Percentiles rank a stretch among this genome's conserved stretches.
Evolutionary conservation across 1,140 invertebrate genomes (phyloP).

Genomic region (Solen grandis): DNA sequence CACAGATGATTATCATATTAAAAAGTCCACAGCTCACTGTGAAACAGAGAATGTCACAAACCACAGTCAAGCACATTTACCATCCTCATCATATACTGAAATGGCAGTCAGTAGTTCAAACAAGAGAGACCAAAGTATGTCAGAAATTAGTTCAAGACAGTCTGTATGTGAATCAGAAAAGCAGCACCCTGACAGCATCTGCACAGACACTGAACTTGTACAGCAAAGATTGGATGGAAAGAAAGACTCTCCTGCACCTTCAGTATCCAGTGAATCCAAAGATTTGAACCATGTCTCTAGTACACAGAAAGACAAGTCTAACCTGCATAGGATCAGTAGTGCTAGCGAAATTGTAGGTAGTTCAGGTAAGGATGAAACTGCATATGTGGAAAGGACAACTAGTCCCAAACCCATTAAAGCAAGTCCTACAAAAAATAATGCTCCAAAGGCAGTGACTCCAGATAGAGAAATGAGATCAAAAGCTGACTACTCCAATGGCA

Average conservation of each 20-base stretch:
- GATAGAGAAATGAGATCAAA: not conserved
- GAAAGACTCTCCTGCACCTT: not conserved
- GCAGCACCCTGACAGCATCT: not conserved
- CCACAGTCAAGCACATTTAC: not conserved
- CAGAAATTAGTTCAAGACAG: not conserved
- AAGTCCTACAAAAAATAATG: constrained; percentile 15
- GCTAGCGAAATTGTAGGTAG: not conserved
- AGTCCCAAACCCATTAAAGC: not conserved
- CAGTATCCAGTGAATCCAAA: not conserved
- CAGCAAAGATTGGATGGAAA: too few relatives aligned
- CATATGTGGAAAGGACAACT: not conserved
- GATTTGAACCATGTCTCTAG: not conserved
- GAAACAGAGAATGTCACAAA: not conserved
- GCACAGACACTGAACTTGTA: too few relatives aligned
- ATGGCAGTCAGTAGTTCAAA: not conserved
- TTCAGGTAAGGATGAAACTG: not conserved
- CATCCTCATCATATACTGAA: not conserved
- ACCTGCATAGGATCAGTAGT: not conserved
- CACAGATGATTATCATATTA: not conserved
- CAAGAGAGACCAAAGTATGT: not conserved
- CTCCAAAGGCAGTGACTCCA: constrained; percentile 33
- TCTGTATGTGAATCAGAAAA: not conserved
- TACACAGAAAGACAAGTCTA: not conserved
- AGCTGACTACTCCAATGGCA: not conserved
- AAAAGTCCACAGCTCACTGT: too few relatives aligned